Evolutionary conservation across 2,888 invertebrate species (phyloP).

Genomic region (Xestoiulus laeticollis): DNA sequence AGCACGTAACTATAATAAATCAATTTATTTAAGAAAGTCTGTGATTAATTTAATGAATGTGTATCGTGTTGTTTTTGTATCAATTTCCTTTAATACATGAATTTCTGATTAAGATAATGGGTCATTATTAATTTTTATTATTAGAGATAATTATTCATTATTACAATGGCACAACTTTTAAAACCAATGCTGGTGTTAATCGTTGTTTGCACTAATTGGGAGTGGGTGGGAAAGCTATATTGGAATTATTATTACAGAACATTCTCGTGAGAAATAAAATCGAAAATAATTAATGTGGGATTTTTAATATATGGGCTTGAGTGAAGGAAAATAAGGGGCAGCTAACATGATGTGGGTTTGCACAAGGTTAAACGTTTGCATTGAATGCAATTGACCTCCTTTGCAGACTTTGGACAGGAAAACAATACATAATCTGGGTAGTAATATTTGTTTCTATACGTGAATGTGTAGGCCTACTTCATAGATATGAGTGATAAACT

Average conservation of each 20-base stretch:
- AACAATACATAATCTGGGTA: not conserved
- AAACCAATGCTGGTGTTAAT: no score
- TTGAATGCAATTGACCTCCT: not conserved
- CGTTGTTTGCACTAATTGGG: no score
- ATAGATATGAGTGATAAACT: not conserved
- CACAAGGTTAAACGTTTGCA: not conserved
- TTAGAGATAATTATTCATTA: no score
- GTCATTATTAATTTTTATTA: no score
- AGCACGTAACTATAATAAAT: no score
- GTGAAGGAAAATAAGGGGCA: not conserved
- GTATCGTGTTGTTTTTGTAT: no score
- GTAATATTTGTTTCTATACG: not conserved
- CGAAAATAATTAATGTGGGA: not conserved
- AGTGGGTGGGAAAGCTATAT: not conserved
- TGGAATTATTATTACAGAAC: not conserved
- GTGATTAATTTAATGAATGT: no score
- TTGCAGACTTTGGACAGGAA: not conserved
- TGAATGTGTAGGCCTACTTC: not conserved
- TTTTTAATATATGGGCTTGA: not conserved
- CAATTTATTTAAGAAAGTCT: no score
- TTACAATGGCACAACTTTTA: no score
- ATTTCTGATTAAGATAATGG: no score
- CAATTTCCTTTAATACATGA: no score
- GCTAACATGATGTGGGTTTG: not conserved
- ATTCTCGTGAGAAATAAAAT: not conserved